A percentile compares a stretch with the other conserved stretches of the same genome.
Conservation (phyloP, 2,888 invertebrate genomes). For the Ornithoptera priamus region DNA sequence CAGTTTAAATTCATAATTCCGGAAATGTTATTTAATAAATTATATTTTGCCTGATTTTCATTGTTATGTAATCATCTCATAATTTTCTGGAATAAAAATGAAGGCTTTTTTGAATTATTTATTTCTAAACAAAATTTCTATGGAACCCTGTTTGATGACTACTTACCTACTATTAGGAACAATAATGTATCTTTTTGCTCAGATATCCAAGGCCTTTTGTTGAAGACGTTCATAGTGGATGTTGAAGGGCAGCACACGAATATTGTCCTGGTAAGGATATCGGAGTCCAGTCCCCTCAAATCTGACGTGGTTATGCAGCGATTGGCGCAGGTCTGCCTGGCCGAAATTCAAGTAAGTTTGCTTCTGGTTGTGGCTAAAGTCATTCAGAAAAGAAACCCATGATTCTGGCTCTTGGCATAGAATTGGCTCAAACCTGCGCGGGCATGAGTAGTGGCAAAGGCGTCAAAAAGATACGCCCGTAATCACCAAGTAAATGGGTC, state of each 20-base stretch:
- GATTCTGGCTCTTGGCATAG: not conserved
- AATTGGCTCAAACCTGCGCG: not conserved
- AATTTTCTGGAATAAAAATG: too few species aligned
- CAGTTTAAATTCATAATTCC: too few species aligned
- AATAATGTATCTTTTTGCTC: constrained; percentile 21
- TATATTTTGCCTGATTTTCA: too few species aligned
- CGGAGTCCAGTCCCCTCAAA: constrained; percentile 72
- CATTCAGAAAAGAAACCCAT: not conserved
- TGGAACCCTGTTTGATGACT: not conserved
- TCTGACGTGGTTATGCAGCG: constrained; percentile 65
- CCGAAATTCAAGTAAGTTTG: constrained; percentile 61
- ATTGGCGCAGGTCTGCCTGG: constrained; percentile 65
- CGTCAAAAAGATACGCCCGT: too few species aligned
- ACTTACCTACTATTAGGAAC: not conserved
- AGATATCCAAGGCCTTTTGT: constrained; percentile 82
- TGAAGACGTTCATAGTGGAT: constrained; percentile 82
- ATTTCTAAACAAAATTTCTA: not conserved
- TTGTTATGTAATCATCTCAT: too few species aligned
- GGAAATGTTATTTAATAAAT: too few species aligned
- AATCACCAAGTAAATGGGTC: too few species aligned
- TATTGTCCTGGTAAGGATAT: constrained; percentile 84
- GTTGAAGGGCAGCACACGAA: constrained; percentile 84
- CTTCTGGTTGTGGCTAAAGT: not conserved
- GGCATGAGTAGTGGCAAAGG: too few species aligned
- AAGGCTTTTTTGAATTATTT: too few species aligned